A percentile compares a stretch with the other conserved stretches of the same genome.
phyloP scores from a whole-genome alignment of 1,140 invertebrate species.

The Aphelenchoides besseyi region DNA sequence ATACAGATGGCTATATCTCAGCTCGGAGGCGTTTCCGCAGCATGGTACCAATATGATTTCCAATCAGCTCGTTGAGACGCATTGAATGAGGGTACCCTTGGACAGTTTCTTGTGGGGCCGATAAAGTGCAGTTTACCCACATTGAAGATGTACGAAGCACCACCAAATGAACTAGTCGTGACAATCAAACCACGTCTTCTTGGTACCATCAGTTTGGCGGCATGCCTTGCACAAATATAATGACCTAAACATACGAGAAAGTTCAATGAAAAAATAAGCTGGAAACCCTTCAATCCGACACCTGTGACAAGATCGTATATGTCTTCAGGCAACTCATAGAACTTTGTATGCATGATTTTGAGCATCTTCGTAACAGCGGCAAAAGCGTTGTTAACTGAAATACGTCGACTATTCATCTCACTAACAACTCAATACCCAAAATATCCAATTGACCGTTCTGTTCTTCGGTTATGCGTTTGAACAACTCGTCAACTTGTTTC shows the following conservation, averaged over 20 bases:
- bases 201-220: slow-evolving; percentile 24
- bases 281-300: slow-evolving; percentile 20
- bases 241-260: slow-evolving; percentile 3
- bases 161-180: slow-evolving; percentile 14
- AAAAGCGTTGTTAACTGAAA: slow-evolving; percentile 65
- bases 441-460: slow-evolving; percentile 25
- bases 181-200: slow-evolving; percentile 20
- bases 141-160: slow-evolving; percentile 58
- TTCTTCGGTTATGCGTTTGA: slow-evolving; percentile 10
- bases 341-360: slow-evolving; percentile 17
- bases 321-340: slow-evolving; percentile 18
- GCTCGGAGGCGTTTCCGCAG: too few relatives aligned
- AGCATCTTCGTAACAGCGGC: slow-evolving; percentile 56
- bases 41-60: too few relatives aligned
- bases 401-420: neutral
- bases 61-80: too few relatives aligned
- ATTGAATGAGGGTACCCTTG: too few relatives aligned
- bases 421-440: slow-evolving; percentile 1
- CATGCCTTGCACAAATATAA: slow-evolving; percentile 20
- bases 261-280: neutral
- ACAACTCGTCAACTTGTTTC: slow-evolving; percentile 5
- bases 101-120: too few relatives aligned
- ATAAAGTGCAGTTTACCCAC: slow-evolving; percentile 48
- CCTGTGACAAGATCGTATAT: neutral
- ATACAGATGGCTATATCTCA: too few relatives aligned